Percentiles rank a stretch among this genome's conserved stretches.
Evolutionary conservation across 2,113 vertebrate genomes (phyloP).

Genomic region (Aramus guarauna): DNA sequence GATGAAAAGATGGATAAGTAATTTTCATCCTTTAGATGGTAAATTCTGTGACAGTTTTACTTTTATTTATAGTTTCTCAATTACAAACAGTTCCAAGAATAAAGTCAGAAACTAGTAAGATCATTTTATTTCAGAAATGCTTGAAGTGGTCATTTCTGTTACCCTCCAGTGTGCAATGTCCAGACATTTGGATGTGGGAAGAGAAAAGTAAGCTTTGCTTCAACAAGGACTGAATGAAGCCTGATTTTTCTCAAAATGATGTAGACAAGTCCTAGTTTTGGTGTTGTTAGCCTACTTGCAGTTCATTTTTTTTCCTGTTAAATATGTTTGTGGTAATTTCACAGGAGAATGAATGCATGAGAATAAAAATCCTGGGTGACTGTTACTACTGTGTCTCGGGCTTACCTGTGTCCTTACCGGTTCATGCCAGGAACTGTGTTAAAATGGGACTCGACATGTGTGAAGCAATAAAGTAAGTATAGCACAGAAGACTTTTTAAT

Average conservation of each 20-base stretch:
- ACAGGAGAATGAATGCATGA: conserved; percentile 98
- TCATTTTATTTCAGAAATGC: background rate
- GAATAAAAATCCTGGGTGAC: conserved; percentile 98
- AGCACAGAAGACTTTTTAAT: background rate
- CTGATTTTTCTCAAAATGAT: background rate
- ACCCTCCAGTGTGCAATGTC: background rate
- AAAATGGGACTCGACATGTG: conserved; percentile 99
- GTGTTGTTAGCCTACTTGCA: background rate
- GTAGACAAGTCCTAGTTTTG: background rate
- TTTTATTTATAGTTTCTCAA: background rate
- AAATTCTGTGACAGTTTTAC: background rate
- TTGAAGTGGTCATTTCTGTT: background rate
- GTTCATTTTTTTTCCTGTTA: background rate
- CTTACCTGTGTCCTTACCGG: conserved; percentile 92
- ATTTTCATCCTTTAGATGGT: background rate
- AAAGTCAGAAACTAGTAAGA: background rate
- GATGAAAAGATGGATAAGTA: background rate
- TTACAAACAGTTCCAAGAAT: background rate
- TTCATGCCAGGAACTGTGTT: conserved; percentile 95
- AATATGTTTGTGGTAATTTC: background rate
- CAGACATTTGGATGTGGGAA: background rate
- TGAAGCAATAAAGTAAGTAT: conserved; percentile 96
- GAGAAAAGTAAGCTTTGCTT: background rate
- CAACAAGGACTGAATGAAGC: background rate
- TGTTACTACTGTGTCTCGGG: conserved; percentile 99